phyloP scores from a whole-genome alignment of 2,888 invertebrate genomes.

The Cecidostiba fungosa region DNA sequence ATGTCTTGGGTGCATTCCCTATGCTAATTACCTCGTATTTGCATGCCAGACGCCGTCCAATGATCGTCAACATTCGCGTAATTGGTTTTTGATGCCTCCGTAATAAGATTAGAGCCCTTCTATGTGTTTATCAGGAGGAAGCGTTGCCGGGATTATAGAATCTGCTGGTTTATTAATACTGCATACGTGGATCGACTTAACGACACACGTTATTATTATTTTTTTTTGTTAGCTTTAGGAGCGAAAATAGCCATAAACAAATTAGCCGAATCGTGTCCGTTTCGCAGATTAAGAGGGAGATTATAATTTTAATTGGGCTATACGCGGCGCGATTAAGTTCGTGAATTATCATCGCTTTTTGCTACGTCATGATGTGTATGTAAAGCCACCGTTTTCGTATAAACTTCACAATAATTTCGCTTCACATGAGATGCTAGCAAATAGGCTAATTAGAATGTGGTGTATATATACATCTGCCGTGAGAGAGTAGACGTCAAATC shows the following conservation, averaged over 20 bases:
- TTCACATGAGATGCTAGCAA: neutral
- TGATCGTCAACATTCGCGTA: slow-evolving; percentile 49
- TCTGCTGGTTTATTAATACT: no score
- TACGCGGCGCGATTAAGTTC: neutral
- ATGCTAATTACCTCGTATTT: slow-evolving; percentile 51
- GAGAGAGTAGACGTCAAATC: neutral
- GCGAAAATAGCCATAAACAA: neutral
- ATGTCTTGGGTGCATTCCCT: slow-evolving; percentile 26
- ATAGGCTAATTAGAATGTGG: neutral
- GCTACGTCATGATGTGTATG: neutral
- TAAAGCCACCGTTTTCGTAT: neutral
- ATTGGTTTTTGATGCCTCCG: slow-evolving; percentile 49
- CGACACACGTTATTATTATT: no score
- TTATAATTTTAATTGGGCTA: slow-evolving; percentile 5
- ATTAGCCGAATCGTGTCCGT: neutral
- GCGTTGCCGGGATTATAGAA: no score
- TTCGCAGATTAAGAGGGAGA: slow-evolving; percentile 5
- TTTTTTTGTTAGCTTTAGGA: neutral
- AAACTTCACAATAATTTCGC: neutral
- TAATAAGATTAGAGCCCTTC: slow-evolving; percentile 30
- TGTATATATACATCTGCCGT: neutral
- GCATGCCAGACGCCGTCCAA: slow-evolving; percentile 29
- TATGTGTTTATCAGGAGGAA: neutral
- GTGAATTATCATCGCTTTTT: neutral
- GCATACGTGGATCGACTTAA: no score